Percentiles rank a stretch among this genome's conserved stretches.
These are phyloP conservation scores for Drosophila kokeensis DNA, from an alignment of 2,888 invertebrate genomes.

Conservation along the genomic window DNA sequence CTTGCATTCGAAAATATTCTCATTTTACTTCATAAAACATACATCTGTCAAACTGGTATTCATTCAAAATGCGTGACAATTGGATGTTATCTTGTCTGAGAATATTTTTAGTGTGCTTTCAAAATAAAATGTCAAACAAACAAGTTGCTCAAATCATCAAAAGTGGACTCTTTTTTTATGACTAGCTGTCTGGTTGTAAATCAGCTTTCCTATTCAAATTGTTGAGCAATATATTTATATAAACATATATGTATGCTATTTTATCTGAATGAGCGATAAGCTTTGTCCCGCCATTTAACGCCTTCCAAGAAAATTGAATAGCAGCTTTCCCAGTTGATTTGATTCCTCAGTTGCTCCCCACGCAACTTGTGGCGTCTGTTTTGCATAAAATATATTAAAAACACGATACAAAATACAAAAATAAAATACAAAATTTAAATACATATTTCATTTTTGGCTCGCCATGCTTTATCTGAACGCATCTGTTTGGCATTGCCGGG, in stretches of 20 bases:
- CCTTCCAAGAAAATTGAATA: constrained; percentile 43
- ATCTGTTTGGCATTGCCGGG: constrained; percentile 63
- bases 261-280: constrained; percentile 25
- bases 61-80: not conserved
- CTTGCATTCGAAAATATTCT: not conserved
- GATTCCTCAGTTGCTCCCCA: constrained; percentile 4
- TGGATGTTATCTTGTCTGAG: not conserved
- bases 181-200: not conserved
- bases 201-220: not conserved
- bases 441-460: constrained; percentile 63
- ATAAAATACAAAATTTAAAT: constrained; percentile 31
- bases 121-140: not conserved
- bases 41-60: not conserved
- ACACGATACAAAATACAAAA: constrained; percentile 16
- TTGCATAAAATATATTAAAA: constrained; percentile 51
- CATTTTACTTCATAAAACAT: not conserved
- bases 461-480: constrained; percentile 45
- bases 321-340: constrained; percentile 29
- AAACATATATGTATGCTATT: not conserved
- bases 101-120: not conserved
- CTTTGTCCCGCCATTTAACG: constrained; percentile 45
- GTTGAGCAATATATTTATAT: not conserved
- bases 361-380: constrained; percentile 39
- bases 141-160: not conserved
- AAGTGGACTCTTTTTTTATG: not conserved